These are phyloP conservation scores for Masticophis lateralis DNA, from an alignment of 2,797 vertebrate genomes.

Conservation along the genomic window DNA sequence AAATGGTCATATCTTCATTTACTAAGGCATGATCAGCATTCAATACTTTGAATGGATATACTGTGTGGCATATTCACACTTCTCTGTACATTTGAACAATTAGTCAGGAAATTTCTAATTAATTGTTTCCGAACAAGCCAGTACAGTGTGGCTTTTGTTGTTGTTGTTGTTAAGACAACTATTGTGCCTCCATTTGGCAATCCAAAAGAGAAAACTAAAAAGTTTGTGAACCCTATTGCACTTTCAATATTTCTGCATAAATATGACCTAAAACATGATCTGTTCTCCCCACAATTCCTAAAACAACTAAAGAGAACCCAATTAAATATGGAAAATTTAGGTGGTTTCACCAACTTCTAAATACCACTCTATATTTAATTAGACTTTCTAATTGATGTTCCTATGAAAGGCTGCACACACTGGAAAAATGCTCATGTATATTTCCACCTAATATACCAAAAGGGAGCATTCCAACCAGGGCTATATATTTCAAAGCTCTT, in stretches of 20 bases:
- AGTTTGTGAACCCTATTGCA: neutral
- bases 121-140: neutral
- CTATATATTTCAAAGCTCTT: conserved; percentile 32
- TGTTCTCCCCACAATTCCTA: neutral
- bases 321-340: neutral
- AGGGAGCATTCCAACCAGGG: neutral
- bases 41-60: neutral
- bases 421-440: neutral
- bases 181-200: neutral
- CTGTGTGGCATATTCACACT: neutral
- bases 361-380: neutral
- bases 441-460: neutral
- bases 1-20: neutral
- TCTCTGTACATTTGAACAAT: neutral
- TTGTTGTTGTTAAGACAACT: neutral
- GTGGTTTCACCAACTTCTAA: neutral
- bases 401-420: neutral
- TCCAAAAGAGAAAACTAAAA: neutral
- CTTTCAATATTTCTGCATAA: neutral
- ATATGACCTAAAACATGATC: neutral
- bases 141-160: neutral
- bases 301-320: neutral
- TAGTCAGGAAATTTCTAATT: neutral
- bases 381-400: neutral
- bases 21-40: neutral